phyloP scores from a whole-genome alignment of 2,888 invertebrate genomes.

The Plutella xylostella region DNA sequence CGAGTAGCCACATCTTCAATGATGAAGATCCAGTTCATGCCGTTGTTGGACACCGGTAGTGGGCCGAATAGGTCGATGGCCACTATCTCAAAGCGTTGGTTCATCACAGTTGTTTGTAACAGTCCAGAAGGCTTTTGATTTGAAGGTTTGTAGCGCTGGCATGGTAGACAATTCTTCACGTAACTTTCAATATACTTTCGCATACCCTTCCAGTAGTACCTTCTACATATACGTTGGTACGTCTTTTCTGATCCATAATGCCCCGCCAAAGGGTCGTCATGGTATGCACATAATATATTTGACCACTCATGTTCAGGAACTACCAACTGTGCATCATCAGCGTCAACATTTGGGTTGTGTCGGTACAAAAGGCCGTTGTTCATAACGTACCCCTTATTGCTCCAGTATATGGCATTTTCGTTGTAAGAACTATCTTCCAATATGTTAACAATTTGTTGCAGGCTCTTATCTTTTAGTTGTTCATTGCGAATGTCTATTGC shows the following conservation, averaged over 20 bases:
- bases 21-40: slow-evolving; percentile 11
- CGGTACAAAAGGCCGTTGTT: neutral
- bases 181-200: neutral
- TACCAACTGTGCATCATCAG: neutral
- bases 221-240: neutral
- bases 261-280: neutral
- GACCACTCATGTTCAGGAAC: neutral
- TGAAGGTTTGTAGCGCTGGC: neutral
- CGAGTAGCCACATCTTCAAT: slow-evolving; percentile 16
- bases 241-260: neutral
- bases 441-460: too few relatives aligned
- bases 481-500: too few relatives aligned
- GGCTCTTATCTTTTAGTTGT: too few relatives aligned
- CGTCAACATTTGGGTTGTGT: neutral
- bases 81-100: neutral
- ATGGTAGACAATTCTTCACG: neutral
- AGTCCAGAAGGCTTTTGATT: neutral
- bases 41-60: neutral
- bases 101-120: neutral
- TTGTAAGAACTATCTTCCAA: too few relatives aligned
- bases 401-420: too few relatives aligned
- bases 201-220: neutral
- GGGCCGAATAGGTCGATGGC: neutral
- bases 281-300: neutral
- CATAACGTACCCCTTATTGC: too few relatives aligned